These are phyloP conservation scores for Trigoniulus corallinus DNA, from an alignment of 1,140 invertebrate species.

Conservation along the genomic window DNA sequence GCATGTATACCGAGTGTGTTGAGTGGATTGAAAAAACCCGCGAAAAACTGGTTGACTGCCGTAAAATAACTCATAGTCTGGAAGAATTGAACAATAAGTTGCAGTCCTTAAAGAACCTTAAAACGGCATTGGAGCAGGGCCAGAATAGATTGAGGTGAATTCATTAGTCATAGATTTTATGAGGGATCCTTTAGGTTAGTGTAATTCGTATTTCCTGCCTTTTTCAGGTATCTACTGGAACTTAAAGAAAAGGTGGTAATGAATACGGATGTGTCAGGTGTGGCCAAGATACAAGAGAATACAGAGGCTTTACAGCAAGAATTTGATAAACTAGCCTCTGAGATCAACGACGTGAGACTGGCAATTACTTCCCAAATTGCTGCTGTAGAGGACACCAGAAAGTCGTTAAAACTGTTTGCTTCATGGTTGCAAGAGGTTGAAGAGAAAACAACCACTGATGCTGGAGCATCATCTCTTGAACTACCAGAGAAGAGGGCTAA, in stretches of 20 bases:
- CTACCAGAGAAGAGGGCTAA: conserved; percentile 75
- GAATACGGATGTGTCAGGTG: conserved; percentile 73
- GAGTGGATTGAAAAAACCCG: conserved; percentile 75
- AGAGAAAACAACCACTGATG: conserved; percentile 49
- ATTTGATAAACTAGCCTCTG: conserved; percentile 64
- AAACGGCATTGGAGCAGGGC: conserved; percentile 71
- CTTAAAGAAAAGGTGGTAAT: conserved; percentile 80
- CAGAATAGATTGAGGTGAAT: conserved; percentile 56
- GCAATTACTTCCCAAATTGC: conserved; percentile 47
- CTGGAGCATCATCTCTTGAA: conserved; percentile 46
- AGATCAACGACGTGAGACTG: conserved; percentile 58
- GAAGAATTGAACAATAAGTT: conserved; percentile 67
- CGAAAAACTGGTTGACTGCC: conserved; percentile 56
- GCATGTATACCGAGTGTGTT: conserved; percentile 74
- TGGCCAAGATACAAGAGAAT: conserved; percentile 70
- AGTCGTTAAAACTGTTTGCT: conserved; percentile 25
- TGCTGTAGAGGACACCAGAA: conserved; percentile 67
- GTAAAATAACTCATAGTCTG: conserved; percentile 50
- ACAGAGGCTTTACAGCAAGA: conserved; percentile 71
- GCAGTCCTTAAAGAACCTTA: conserved; percentile 60
- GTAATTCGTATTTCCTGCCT: neutral
- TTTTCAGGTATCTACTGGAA: conserved; percentile 66
- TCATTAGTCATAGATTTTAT: neutral
- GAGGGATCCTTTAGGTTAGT: neutral
- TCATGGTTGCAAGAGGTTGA: conserved; percentile 67